A percentile compares a stretch with the other conserved stretches of the same genome.
These are phyloP conservation scores for Mormyrops boulengeri DNA, from an alignment of 2,797 vertebrate species.

Conservation along the genomic window DNA sequence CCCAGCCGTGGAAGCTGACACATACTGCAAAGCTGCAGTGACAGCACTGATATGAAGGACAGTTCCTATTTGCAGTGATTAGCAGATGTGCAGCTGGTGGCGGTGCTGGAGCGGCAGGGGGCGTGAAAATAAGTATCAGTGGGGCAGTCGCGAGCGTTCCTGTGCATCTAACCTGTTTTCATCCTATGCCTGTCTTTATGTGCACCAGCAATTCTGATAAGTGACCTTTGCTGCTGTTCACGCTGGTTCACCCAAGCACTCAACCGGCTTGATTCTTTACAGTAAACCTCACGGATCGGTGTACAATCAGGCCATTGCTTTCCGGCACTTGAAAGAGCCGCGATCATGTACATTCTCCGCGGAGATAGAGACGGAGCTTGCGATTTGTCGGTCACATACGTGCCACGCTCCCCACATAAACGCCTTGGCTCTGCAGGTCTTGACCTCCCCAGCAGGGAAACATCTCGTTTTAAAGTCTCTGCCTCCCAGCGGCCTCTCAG, in stretches of 20 bases:
- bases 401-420: not conserved
- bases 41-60: conserved; percentile 74
- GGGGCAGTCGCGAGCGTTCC: conserved; percentile 27
- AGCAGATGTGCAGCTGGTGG: conserved; percentile 65
- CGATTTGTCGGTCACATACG: not conserved
- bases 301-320: not conserved
- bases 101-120: conserved; percentile 29
- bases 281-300: not conserved
- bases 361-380: not conserved
- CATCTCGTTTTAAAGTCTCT: not conserved
- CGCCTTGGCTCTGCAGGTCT: not conserved
- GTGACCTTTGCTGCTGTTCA: not conserved
- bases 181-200: conserved; percentile 14
- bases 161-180: conserved; percentile 40
- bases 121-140: not conserved
- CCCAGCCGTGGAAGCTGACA: conserved; percentile 63
- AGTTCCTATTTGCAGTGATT: conserved; percentile 77
- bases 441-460: not conserved
- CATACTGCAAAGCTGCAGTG: conserved; percentile 67
- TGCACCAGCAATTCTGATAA: conserved; percentile 2
- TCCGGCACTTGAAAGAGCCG: not conserved
- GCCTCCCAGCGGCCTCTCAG: not conserved
- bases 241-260: not conserved
- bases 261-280: not conserved
- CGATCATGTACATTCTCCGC: not conserved